Base-by-base conservation (phyloP, 2,888 invertebrate species). In the Ormyrus rosae region DNA sequence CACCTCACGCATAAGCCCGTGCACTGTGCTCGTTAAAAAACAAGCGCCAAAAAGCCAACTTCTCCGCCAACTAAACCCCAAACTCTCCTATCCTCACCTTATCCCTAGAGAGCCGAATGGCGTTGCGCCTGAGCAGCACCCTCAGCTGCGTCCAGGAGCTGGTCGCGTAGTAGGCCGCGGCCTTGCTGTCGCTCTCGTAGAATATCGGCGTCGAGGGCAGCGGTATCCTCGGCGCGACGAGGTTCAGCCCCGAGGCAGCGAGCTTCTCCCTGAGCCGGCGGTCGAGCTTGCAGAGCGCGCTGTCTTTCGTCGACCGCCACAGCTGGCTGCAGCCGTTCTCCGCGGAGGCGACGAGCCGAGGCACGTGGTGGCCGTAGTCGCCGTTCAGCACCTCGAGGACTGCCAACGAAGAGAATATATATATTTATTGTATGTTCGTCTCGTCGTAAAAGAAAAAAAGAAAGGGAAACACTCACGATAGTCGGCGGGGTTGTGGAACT, bases 401-500 rank as follows among this genome's bases (percentile, higher is more conserved):
- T 82, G 72, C 4, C 0, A 34, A 34, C 3, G 3, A 3, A 4
- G 34, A 34, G 34, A 19, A 19, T 19, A n/a, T n/a, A n/a, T n/a
- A n/a, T n/a, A n/a, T 0, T 19, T 19, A 19, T 19, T 34, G 2
- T 34, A n/a, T 34, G 0, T 2, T 34, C 34, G 34, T 34, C 34
- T 34, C 1, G 34, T 34, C 34, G 34, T 48, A 6, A 6, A n/a
- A 11, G 13, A 46, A 11, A 64, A 34, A 50, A 4, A 19, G 55
- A 58, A 7, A 13, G 11, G 4, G 34, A 3, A 34, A 4, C 2
- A 4, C 94, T 94, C 91, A 97, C 97, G 93, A 91, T 95, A 97
- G 91, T 98, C 98, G 13, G 97, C 96, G 60, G 97, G 97, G 91
- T 97, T 98, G 90, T 98, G 97, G 87, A 96, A 96, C 13, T 95